Evolutionary conservation across 2,113 vertebrate species (phyloP), one percentile per base, ranked within the genome.

Genomic region (Colistium nudipinnis): DNA sequence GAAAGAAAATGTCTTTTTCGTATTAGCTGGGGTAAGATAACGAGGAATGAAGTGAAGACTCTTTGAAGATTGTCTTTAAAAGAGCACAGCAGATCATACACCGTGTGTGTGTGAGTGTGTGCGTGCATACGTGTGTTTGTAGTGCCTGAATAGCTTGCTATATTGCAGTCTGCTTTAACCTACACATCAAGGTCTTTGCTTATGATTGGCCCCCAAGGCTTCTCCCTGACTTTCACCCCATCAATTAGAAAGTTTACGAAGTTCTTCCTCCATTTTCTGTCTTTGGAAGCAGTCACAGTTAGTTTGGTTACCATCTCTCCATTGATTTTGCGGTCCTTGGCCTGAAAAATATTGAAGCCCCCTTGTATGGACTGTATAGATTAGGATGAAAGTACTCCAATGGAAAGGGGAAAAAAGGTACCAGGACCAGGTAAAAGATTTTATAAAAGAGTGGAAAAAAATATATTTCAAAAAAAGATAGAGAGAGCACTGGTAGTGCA

Each of bases 61-160:
- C 78, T 88, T 87, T 90, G 86, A 90, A 87, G 67, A 63, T 61
- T 24, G 70, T 69, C 64, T 84, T 86, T 85, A 76, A 80, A 89
- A 80, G 74, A 75, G 71, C 62, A 64, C 39, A 3, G 60, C 36
- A 52, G 65, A 79, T 86, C 72, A 53, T 81, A 80, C 65, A 55
- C 48, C 48, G 41, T 55, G 25, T 31, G 43, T 69, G 48, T 68
- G 57, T 64, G 36, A 33, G 38, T 62, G 28, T 69, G 49, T 48
- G 59, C 59, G 54, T 65, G 25, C 39, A 30, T 31, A 24, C 31
- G 52, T 67, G 81, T 41, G 60, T 62, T 24, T 71, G 83, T 61
- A 36, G 44, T 7, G 44, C 1, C 2, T 35, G 66, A 45, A 36
- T 6, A 52, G 43, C 44, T 69, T 65, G 44, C 60, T 55, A 69